phyloP scores from a whole-genome alignment of 2,113 vertebrate species.

The Machaerirhynchus nigripectus region DNA sequence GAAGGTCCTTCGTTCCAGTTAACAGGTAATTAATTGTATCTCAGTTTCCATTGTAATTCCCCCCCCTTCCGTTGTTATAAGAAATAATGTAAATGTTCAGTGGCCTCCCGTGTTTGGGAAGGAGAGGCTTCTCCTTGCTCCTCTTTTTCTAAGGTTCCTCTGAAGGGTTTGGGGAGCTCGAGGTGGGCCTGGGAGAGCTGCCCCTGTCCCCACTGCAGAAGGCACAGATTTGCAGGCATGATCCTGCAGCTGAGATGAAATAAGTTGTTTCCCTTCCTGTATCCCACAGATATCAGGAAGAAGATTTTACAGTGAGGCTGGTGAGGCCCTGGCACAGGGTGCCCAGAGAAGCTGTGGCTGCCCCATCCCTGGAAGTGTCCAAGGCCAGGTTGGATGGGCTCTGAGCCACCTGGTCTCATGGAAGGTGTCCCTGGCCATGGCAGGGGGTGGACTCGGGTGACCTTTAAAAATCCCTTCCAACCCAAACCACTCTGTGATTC shows the following conservation, averaged over 20 bases:
- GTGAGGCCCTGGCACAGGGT: background rate
- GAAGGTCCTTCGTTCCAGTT: conserved; percentile 49
- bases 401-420: fast-evolving
- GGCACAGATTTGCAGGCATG: background rate
- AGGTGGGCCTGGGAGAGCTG: background rate
- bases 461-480: background rate
- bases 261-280: background rate
- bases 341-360: background rate
- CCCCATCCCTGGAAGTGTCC: background rate
- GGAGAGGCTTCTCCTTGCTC: background rate
- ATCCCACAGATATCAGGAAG: background rate
- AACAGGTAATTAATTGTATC: conserved; percentile 56
- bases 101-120: background rate
- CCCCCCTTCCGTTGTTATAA: background rate
- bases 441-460: background rate
- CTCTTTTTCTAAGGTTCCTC: background rate
- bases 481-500: background rate
- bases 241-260: background rate
- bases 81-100: background rate
- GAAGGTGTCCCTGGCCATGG: background rate
- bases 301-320: background rate
- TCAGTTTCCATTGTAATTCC: background rate
- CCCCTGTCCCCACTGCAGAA: background rate
- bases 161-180: background rate
- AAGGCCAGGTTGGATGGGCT: background rate